phyloP scores from a whole-genome alignment of 2,888 invertebrate genomes.

The Microplitis deprimator region DNA sequence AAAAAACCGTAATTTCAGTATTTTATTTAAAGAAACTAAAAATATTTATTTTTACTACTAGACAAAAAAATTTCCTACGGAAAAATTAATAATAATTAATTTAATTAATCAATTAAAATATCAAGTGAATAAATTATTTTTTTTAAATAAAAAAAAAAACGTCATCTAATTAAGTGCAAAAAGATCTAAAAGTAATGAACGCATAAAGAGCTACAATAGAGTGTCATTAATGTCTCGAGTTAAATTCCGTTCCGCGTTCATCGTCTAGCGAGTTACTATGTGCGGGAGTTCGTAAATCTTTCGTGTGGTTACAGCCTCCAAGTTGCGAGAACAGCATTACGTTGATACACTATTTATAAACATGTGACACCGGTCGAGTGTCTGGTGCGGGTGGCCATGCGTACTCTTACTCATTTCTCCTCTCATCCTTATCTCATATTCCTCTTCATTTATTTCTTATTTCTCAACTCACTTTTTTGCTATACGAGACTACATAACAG shows the following conservation, averaged over 20 bases:
- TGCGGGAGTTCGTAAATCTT: slow-evolving; percentile 65
- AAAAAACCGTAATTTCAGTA: too few species aligned
- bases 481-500: too few species aligned
- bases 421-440: slow-evolving; percentile 22
- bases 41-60: too few species aligned
- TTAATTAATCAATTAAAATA: too few species aligned
- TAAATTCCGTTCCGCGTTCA: slow-evolving; percentile 67
- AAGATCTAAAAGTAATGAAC: background rate
- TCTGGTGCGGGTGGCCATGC: slow-evolving; percentile 60
- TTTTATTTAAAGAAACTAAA: too few species aligned
- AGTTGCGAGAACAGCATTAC: slow-evolving; percentile 57
- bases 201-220: slow-evolving; percentile 32
- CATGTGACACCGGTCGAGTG: slow-evolving; percentile 65
- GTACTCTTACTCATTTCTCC: slow-evolving; percentile 41
- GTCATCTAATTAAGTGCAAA: background rate
- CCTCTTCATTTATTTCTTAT: slow-evolving; percentile 17
- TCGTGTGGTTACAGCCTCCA: slow-evolving; percentile 59
- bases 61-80: too few species aligned
- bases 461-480: background rate
- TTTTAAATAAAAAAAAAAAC: too few species aligned
- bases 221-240: slow-evolving; percentile 40
- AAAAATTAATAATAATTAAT: too few species aligned
- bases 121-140: too few species aligned
- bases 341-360: slow-evolving; percentile 70
- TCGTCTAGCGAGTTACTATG: slow-evolving; percentile 47